Evolutionary conservation across 2,113 vertebrate genomes (phyloP).

Genomic region (Drymodes brunneopygia): DNA sequence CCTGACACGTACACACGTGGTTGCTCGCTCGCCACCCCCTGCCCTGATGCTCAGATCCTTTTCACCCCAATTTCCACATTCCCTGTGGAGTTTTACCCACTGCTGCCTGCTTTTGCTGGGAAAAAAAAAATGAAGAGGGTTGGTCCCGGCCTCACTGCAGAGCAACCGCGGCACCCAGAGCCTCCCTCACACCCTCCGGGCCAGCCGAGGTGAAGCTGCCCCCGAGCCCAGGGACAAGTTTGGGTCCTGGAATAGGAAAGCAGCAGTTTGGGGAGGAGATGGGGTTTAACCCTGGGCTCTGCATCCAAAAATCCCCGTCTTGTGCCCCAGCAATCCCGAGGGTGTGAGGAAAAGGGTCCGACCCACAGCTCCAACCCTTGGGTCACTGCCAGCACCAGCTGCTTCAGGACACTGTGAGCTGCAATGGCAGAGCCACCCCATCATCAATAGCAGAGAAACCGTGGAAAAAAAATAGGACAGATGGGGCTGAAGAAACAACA

Average conservation of each 20-base stretch:
- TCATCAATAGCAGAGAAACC: accelerated
- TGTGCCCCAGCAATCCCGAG: accelerated
- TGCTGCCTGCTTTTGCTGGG: accelerated
- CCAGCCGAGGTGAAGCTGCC: accelerated
- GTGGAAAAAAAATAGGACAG: not conserved
- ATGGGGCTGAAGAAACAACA: conserved; percentile 13
- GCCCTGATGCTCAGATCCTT: not conserved
- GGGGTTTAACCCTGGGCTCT: accelerated
- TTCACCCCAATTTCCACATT: not conserved
- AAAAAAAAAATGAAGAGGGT: not conserved
- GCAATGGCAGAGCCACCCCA: not conserved
- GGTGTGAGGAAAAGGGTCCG: not conserved
- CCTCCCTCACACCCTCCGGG: accelerated
- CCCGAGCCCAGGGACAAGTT: not conserved
- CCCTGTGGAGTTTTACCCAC: not conserved
- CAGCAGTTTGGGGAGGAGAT: not conserved
- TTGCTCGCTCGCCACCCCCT: not conserved
- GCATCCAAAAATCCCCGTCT: not conserved
- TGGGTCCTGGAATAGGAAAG: not conserved
- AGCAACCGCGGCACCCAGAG: not conserved
- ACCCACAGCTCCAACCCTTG: accelerated
- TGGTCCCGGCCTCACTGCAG: not conserved
- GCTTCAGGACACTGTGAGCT: accelerated
- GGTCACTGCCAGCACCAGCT: not conserved
- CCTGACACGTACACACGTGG: not conserved